phyloP scores from a whole-genome alignment of 2,113 vertebrate species.

The Rhinopomastus cyanomelas region DNA sequence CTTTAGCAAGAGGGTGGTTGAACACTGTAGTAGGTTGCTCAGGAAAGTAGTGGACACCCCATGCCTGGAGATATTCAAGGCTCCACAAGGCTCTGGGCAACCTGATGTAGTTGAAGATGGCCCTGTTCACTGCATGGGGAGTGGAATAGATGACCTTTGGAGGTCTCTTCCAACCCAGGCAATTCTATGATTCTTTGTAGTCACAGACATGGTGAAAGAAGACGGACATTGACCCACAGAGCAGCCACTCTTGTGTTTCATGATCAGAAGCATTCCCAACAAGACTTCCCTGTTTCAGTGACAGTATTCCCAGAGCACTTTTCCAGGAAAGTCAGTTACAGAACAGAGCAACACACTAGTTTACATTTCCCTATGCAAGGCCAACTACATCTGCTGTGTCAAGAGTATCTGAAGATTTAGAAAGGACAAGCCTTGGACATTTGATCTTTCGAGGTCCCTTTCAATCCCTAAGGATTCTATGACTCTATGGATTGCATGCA shows the following conservation, averaged over 20 bases:
- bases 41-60: too few species aligned
- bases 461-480: too few species aligned
- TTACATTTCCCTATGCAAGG: background rate
- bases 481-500: fast-evolving
- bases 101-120: too few species aligned
- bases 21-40: too few species aligned
- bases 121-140: too few species aligned
- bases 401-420: background rate
- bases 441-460: too few species aligned
- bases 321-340: background rate
- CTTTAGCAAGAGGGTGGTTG: too few species aligned
- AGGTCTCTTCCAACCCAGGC: too few species aligned
- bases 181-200: background rate
- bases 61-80: too few species aligned
- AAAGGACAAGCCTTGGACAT: background rate
- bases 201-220: background rate
- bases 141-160: too few species aligned
- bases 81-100: too few species aligned
- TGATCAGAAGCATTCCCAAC: background rate
- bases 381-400: background rate
- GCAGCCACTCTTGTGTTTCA: background rate
- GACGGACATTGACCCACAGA: background rate
- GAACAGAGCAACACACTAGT: background rate
- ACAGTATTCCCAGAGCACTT: background rate
- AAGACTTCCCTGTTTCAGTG: background rate